Evolutionary conservation across 2,888 invertebrate species (phyloP), one percentile per base, ranked within the genome.

Genomic region (Drosophila pullipes): DNA sequence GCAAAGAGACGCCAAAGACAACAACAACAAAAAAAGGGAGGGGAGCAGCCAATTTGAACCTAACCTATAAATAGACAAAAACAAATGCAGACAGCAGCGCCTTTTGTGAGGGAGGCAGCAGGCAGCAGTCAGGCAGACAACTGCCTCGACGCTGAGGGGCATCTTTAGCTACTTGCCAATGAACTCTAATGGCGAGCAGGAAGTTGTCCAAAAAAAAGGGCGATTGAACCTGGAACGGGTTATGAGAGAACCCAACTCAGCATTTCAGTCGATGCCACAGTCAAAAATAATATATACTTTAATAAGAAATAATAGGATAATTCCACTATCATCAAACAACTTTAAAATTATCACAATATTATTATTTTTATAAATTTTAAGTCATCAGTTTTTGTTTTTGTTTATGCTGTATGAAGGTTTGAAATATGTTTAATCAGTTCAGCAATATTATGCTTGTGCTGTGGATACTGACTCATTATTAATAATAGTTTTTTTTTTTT

Each of bases 61-160:
- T 70, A 77, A 63, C 44, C 74, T 80, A 83, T 69, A 81, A 77
- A 85, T 85, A 85, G 76, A 66, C 58, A 64, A 74, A 71, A 76
- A 71, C 63, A 66, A 79, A 87, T 82, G 69, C 60, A 66, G 60
- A 28, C 69, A 63, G 53, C 54, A 67, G 39, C 33, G 57, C 64
- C 62, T 50, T 22, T 67, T 79, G 73, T 73, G 76, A 67, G 83
- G 81, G 73, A 73, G 47, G 25, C 47, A 82, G 49, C 74, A 69
- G n/a, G 47, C 73, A 33, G 47, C 73, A 11, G 82, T 41, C 58
- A 11, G 31, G n/a, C n/a, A 16, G 11, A 30, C 39, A 39, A 41
- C 39, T 30, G n/a, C 10, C 13, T 28, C 22, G 41, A 25, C 16
- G 6, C 10, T n/a, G 50, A 57, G 39, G 30, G 58, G 54, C 59